Evolutionary conservation across 2,888 invertebrate genomes (phyloP), one percentile per base, ranked within the genome.

Genomic region (Chrysodeixis includens): DNA sequence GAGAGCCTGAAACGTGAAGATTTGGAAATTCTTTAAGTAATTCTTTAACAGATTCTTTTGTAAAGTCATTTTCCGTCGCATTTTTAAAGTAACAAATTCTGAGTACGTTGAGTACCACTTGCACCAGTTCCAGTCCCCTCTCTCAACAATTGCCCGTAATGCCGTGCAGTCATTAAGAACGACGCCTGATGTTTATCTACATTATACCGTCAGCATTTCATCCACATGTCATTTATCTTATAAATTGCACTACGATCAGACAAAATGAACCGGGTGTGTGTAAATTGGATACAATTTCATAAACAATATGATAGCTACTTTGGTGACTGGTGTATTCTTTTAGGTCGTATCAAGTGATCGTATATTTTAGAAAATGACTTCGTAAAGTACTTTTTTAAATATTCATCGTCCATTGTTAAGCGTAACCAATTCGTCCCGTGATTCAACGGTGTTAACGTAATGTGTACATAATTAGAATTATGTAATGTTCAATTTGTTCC

Each of bases 151-250:
- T 40, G 40, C n/a, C n/a, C 40, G 40, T 40, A 40, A 40, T 40
- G 40, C 40, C 7, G 40, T 40, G 40, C 40, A 40, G 40, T 40
- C 40, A 40, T 40, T 40, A 40, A 40, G 40, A 40, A 40, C 40
- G 40, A 40, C 40, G 40, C 40, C 40, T 40, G 40, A 40, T 40
- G 40, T 40, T 40, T 40, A 40, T 40, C 40, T 40, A 40, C 40
- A 40, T 40, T 40, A 40, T 40, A 40, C 40, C 40, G 40, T 40
- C 40, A 40, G 40, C 40, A 40, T 40, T 40, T 40, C 40, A 40
- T 40, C 40, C 40, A 40, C 40, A 40, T 40, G 40, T 40, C 40
- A 40, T 40, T 40, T 40, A n/a, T 40, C 40, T 40, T 40, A 40
- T 40, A 40, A 40, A 40, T 40, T 40, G 40, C 40, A 40, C 40